Conservation (phyloP, 2,113 vertebrate species). For the Thomomys bottae region DNA sequence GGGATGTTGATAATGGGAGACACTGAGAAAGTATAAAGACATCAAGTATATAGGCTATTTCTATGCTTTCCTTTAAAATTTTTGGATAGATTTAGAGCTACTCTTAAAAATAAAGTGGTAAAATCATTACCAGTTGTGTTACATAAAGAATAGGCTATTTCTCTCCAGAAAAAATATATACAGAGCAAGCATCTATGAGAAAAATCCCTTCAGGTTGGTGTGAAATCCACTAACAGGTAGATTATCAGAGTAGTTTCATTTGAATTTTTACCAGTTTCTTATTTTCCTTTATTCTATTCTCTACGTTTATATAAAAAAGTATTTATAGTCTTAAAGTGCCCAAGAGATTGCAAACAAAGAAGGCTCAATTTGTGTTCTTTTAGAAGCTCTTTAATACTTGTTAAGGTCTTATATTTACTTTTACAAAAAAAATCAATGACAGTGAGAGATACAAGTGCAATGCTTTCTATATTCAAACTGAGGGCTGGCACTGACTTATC, state of each 20-base stretch:
- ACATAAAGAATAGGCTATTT: not conserved
- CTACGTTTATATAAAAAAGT: not conserved
- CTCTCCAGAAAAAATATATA: not conserved
- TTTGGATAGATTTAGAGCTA: not conserved
- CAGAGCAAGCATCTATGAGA: not conserved
- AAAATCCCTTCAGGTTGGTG: slow-evolving; percentile 30
- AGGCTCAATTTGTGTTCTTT: not conserved
- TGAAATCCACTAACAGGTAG: not conserved
- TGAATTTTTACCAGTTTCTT: not conserved
- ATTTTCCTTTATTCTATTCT: slow-evolving; percentile 15
- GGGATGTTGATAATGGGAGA: too few relatives aligned
- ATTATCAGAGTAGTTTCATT: slow-evolving; percentile 4
- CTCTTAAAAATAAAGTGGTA: too few relatives aligned
- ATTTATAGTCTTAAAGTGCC: not conserved
- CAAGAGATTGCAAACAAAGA: not conserved
- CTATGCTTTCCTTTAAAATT: not conserved
- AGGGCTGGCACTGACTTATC: not conserved
- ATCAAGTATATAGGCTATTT: not conserved
- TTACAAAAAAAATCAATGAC: slow-evolving; percentile 5
- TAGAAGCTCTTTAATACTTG: not conserved
- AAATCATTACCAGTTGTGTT: not conserved
- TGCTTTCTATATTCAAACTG: not conserved
- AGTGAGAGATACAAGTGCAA: not conserved
- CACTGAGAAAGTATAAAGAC: too few relatives aligned
- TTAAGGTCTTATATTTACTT: slow-evolving; percentile 1